Evolutionary conservation across 2,797 vertebrate species (phyloP).

Genomic region (Oryzias dopingdopingensis): DNA sequence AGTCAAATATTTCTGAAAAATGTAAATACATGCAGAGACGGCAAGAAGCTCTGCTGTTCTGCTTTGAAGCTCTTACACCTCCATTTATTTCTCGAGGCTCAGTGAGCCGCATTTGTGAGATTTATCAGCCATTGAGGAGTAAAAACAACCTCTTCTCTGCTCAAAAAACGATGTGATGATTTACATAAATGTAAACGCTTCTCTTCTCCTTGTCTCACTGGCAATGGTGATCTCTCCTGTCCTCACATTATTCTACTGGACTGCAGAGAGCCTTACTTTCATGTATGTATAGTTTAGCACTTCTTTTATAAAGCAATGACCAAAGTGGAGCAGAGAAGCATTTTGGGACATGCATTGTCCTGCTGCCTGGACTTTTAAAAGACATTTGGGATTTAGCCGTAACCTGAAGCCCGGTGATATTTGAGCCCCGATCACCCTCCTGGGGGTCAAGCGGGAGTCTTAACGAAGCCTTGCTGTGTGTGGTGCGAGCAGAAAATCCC

Average conservation of each 20-base stretch:
- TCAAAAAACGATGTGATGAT: constrained; percentile 15
- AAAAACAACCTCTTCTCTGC: constrained; percentile 3
- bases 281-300: constrained; percentile 12
- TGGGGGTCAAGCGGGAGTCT: constrained; percentile 20
- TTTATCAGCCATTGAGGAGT: neutral
- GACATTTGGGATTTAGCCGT: constrained; percentile 41
- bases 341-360: constrained; percentile 39
- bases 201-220: constrained; percentile 18
- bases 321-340: constrained; percentile 27
- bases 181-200: constrained; percentile 12
- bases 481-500: constrained; percentile 24
- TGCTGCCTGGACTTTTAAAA: neutral
- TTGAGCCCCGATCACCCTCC: constrained; percentile 33
- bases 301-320: constrained; percentile 31
- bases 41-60: neutral
- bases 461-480: constrained; percentile 42
- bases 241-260: constrained; percentile 18
- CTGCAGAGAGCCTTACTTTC: constrained; percentile 31
- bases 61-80: constrained; percentile 10
- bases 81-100: constrained; percentile 14
- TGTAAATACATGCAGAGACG: neutral
- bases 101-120: constrained; percentile 16
- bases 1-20: neutral
- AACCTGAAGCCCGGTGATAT: constrained; percentile 31
- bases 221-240: constrained; percentile 37